Evolutionary conservation across 2,797 vertebrate species (phyloP).

Genomic region (Gila robusta): DNA sequence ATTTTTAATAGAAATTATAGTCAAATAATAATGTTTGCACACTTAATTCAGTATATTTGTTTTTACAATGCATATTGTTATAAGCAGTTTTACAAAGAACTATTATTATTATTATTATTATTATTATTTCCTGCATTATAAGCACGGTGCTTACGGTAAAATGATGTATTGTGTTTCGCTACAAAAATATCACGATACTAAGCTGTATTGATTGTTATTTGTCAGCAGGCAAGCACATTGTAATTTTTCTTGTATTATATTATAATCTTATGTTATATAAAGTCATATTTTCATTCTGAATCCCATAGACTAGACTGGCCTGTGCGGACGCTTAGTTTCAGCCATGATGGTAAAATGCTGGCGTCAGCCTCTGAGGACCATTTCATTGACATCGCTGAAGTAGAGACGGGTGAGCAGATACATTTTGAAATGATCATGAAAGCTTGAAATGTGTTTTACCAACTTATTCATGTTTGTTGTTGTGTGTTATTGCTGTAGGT

Average conservation of each 20-base stretch:
- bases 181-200: background rate
- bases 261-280: no score
- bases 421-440: background rate
- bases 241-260: background rate
- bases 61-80: background rate
- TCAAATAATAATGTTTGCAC: background rate
- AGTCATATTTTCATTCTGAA: background rate
- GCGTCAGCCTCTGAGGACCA: constrained; percentile 97
- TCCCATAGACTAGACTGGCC: constrained; percentile 93
- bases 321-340: constrained; percentile 95
- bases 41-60: background rate
- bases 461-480: background rate
- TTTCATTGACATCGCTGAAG: constrained; percentile 97
- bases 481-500: constrained; percentile 74
- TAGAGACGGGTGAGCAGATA: constrained; percentile 88
- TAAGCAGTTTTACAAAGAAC: background rate
- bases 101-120: background rate
- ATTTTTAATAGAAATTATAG: background rate
- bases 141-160: background rate
- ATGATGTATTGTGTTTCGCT: background rate
- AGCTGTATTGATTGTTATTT: background rate
- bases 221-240: background rate
- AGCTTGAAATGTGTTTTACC: background rate
- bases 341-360: constrained; percentile 97
- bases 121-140: background rate